Percentiles rank a stretch among this genome's conserved stretches.
These are phyloP conservation scores for Cardiocondyla obscurior DNA, from an alignment of 1,140 invertebrate genomes.

Conservation along the genomic window DNA sequence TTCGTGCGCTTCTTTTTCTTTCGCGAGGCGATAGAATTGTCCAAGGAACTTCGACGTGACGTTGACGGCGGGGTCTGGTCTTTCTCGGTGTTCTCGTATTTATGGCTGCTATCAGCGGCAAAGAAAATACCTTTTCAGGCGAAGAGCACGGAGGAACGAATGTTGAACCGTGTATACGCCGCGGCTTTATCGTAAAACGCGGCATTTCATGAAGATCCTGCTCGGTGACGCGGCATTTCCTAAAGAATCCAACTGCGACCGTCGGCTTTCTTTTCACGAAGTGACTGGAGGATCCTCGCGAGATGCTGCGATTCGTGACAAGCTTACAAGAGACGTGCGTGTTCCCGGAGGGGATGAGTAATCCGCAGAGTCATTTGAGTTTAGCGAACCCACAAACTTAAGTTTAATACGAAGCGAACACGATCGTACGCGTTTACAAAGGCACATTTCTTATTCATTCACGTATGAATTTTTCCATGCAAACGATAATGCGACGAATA, in stretches of 20 bases:
- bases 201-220: conserved; percentile 43
- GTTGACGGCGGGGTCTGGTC: neutral
- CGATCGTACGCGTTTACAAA: neutral
- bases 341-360: neutral
- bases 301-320: conserved; percentile 17
- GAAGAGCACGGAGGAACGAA: neutral
- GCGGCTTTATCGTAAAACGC: conserved; percentile 29
- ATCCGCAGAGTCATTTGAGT: neutral
- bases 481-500: neutral
- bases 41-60: neutral
- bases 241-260: conserved; percentile 34
- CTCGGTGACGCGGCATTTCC: conserved; percentile 6
- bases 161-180: neutral
- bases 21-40: neutral
- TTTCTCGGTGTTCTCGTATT: conserved; percentile 18
- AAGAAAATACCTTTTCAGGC: conserved; percentile 25
- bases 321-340: neutral
- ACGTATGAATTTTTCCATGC: neutral
- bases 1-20: neutral
- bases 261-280: conserved; percentile 12
- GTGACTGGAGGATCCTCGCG: neutral
- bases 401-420: neutral
- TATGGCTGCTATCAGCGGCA: neutral
- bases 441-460: neutral
- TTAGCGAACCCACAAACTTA: neutral